Conservation (phyloP, 2,888 invertebrate species). For the Trachelus iudaicus region DNA sequence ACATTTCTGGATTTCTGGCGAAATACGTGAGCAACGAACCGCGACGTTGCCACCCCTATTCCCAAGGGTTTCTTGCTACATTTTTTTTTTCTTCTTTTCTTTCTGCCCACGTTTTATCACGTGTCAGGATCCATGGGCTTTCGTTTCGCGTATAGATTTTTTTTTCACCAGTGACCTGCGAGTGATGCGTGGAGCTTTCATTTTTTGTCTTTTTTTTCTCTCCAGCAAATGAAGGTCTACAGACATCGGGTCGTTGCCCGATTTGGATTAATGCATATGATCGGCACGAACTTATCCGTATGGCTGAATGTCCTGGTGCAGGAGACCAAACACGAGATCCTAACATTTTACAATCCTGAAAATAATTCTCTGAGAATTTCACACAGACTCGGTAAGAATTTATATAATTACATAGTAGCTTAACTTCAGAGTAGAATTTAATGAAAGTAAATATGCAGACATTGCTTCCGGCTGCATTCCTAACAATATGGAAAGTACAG, state of each 20-base stretch:
- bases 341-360: constrained; percentile 90
- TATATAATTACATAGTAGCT: background rate
- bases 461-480: background rate
- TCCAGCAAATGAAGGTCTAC: constrained; percentile 89
- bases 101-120: background rate
- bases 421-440: background rate
- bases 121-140: background rate
- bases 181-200: background rate
- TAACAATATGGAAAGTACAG: background rate
- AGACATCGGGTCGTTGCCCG: constrained; percentile 89
- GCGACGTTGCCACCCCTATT: background rate
- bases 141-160: background rate
- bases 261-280: constrained; percentile 99
- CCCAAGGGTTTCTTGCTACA: background rate
- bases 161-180: background rate
- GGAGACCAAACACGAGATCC: constrained; percentile 95
- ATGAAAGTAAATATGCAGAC: background rate
- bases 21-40: background rate
- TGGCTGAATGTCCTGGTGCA: constrained; percentile 96
- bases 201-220: constrained; percentile 39
- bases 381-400: constrained; percentile 76
- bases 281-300: constrained; percentile 96
- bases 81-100: background rate
- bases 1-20: constrained; percentile 37
- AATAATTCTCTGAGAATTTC: constrained; percentile 84